phyloP scores from a whole-genome alignment of 1,140 invertebrate genomes.

The Heliothis virescens region DNA sequence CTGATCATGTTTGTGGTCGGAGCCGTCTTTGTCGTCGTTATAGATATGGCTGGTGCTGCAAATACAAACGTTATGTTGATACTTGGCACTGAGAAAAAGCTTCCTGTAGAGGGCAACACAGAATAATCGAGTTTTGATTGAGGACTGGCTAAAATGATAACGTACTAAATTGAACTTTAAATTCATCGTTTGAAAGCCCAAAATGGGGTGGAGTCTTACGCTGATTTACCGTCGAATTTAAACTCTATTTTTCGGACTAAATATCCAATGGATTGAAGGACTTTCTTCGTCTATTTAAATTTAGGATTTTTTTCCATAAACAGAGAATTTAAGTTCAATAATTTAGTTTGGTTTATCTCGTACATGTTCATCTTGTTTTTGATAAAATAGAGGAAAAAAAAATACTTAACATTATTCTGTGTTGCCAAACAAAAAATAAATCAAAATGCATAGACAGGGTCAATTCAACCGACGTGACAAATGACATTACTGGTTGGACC shows the following conservation, averaged over 20 bases:
- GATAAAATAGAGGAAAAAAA: not conserved
- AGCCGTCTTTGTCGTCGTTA: constrained; percentile 84
- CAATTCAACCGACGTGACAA: constrained; percentile 63
- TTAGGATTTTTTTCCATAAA: too few relatives aligned
- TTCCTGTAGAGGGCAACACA: constrained; percentile 48
- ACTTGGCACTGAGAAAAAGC: not conserved
- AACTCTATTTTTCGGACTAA: too few relatives aligned
- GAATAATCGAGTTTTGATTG: constrained; percentile 48
- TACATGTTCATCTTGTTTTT: too few relatives aligned
- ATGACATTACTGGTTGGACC: constrained; percentile 40
- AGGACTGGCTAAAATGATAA: too few relatives aligned
- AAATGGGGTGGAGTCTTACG: too few relatives aligned
- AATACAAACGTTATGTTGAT: constrained; percentile 52
- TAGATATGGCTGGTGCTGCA: constrained; percentile 81
- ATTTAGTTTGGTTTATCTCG: too few relatives aligned
- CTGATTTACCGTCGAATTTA: too few relatives aligned
- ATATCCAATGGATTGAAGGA: too few relatives aligned
- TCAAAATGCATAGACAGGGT: constrained; percentile 48
- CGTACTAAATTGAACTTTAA: too few relatives aligned
- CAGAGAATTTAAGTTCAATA: too few relatives aligned
- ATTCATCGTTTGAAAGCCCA: too few relatives aligned
- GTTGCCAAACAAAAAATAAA: constrained; percentile 55
- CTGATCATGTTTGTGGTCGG: constrained; percentile 84
- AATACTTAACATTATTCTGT: constrained; percentile 62
- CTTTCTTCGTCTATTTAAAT: too few relatives aligned